A percentile compares a stretch with the other conserved stretches of the same genome.
These are phyloP conservation scores for Scaptomyza parva DNA, from an alignment of 2,888 invertebrate species.

Conservation along the genomic window DNA sequence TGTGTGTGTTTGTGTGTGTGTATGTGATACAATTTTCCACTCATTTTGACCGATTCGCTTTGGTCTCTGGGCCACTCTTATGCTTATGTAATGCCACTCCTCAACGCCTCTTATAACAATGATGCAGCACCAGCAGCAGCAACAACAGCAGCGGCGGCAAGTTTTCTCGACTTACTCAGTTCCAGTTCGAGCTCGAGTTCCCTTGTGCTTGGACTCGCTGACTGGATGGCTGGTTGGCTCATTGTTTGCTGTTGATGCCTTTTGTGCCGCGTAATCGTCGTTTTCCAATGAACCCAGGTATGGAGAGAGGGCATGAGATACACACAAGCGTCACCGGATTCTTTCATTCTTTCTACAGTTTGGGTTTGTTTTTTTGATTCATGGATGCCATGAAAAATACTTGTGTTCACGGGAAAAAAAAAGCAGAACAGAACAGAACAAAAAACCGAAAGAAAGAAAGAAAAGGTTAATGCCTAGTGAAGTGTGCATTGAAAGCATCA, in stretches of 20 bases:
- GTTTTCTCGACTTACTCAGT: conserved; percentile 58
- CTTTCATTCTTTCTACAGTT: conserved; percentile 48
- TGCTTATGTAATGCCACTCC: conserved; percentile 69
- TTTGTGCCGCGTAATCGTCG: conserved; percentile 79
- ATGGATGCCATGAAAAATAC: conserved; percentile 64
- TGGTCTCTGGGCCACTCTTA: conserved; percentile 52
- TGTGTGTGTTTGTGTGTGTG: background rate
- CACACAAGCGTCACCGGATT: conserved; percentile 75
- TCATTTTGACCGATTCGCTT: conserved; percentile 62
- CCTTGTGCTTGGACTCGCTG: conserved; percentile 15
- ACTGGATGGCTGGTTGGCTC: conserved; percentile 28
- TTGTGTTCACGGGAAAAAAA: conserved; percentile 58
- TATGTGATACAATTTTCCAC: conserved; percentile 71
- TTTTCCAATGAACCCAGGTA: conserved; percentile 77
- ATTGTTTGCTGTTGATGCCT: conserved; percentile 73
- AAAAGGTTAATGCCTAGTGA: conserved; percentile 79
- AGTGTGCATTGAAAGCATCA: conserved; percentile 74
- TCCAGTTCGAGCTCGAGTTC: conserved; percentile 33
- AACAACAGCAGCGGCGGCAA: conserved; percentile 25
- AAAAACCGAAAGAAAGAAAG: conserved; percentile 9
- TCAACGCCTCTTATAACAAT: conserved; percentile 38
- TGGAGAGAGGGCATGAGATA: conserved; percentile 67
- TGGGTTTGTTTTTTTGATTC: conserved; percentile 62
- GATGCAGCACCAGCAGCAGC: conserved; percentile 50
- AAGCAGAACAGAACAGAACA: too few relatives aligned